A percentile compares a stretch with the other conserved stretches of the same genome.
Conservation (phyloP, 2,888 invertebrate genomes). For the Pimpla rufipes region DNA sequence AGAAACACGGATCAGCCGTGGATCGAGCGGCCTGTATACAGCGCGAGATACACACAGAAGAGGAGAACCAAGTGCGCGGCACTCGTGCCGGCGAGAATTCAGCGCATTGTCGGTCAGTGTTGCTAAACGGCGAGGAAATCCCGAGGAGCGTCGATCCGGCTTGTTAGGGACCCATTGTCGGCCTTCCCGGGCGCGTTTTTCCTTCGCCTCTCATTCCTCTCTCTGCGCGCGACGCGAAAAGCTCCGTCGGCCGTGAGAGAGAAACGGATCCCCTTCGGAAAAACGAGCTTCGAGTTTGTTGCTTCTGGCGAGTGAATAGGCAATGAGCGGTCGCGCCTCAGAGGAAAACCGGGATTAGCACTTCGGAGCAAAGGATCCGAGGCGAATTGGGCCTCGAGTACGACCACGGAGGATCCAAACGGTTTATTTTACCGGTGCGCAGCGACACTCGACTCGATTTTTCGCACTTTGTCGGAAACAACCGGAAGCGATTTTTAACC, state of each 20-base stretch:
- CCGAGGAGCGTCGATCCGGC: slow-evolving; percentile 76
- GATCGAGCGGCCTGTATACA: slow-evolving; percentile 40
- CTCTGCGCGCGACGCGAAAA: slow-evolving; percentile 39
- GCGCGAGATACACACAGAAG: not conserved
- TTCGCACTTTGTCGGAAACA: slow-evolving; percentile 18
- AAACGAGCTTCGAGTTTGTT: slow-evolving; percentile 61
- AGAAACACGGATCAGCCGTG: slow-evolving; percentile 45
- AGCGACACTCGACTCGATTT: slow-evolving; percentile 5
- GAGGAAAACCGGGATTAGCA: slow-evolving; percentile 78
- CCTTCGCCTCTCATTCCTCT: slow-evolving; percentile 66
- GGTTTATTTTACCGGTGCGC: slow-evolving; percentile 13
- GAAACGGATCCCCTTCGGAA: slow-evolving; percentile 50
- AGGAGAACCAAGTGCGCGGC: slow-evolving; percentile 36
- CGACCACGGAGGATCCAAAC: too few relatives aligned
- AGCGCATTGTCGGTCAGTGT: slow-evolving; percentile 79
- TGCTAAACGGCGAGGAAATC: slow-evolving; percentile 82
- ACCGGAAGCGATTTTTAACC: not conserved
- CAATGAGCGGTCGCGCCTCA: slow-evolving; percentile 61
- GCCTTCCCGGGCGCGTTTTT: slow-evolving; percentile 53
- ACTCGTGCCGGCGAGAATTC: slow-evolving; percentile 71
- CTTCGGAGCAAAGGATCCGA: slow-evolving; percentile 70
- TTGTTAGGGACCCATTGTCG: slow-evolving; percentile 82
- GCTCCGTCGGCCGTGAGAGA: slow-evolving; percentile 70
- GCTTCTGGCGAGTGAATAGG: slow-evolving; percentile 61
- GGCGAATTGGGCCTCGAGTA: slow-evolving; percentile 79